Evolutionary conservation across 2,113 vertebrate genomes (phyloP), one percentile per base, ranked within the genome.

Genomic region (Agapornis roseicollis): DNA sequence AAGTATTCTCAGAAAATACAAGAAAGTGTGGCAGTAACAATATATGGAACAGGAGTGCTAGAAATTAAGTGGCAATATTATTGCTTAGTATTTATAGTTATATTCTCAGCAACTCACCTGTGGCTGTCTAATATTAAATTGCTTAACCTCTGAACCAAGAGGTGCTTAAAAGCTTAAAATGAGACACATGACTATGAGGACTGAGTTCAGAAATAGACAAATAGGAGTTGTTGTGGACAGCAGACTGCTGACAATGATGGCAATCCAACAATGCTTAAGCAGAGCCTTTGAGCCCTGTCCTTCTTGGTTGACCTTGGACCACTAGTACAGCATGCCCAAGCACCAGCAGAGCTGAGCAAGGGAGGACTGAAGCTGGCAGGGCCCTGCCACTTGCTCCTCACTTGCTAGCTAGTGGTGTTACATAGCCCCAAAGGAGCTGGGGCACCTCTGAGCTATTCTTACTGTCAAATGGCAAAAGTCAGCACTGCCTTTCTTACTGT

Each of bases 1-100:
- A 79, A 35, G 88, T 53, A 88, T 73, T 90, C 41, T 89, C 93
- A 96, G 63, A 91, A 96, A 96, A 93, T 8, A 64, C 41, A 92
- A 80, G 49, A 84, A 88, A 85, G 80, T 68, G 50, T 39, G 17
- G 64, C 58, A 92, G 52, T 16, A 85, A 79, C 37, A 84, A 88
- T 80, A 66, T 28, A 69, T 24, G 55, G 37, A 93, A 71, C 27
- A 88, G 68, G 16, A 91, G 42, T 17, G 27, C 76, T 47, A 52
- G 44, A 89, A 94, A 94, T 88, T 9, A 94, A 93, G 55, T 33
- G 33, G 71, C 53, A 66, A 33, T 47, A 31, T 61, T 65, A 83
- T 63, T 0, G 4, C 73, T 76, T 17, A 31, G 39, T 82, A 83
- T 78, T 91, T 84, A 80, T 17, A 64, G 74, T 39, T 66, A 27